Evolutionary conservation across 2,797 vertebrate species (phyloP).

Genomic region (Synaphobranchus kaupii): DNA sequence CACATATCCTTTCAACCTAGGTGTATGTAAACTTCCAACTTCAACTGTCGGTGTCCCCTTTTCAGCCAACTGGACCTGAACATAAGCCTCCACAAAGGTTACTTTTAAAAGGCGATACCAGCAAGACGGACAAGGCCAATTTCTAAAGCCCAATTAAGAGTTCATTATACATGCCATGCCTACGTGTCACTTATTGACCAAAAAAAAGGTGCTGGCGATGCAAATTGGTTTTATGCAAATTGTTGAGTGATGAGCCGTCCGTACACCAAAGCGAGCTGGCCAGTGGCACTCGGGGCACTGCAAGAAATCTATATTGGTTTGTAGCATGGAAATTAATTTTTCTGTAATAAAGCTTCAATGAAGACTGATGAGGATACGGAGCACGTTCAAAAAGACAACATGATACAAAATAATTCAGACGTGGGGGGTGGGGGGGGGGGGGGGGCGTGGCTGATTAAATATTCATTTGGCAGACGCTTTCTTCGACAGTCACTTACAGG

Average conservation of each 20-base stretch:
- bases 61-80: neutral
- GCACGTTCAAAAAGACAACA: neutral
- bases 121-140: neutral
- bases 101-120: neutral
- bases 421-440: neutral
- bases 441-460: neutral
- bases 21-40: too few relatives aligned
- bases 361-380: neutral
- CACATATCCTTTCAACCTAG: too few relatives aligned
- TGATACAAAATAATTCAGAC: neutral
- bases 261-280: neutral
- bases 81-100: neutral
- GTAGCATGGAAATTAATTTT: neutral
- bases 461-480: neutral
- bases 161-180: slow-evolving; percentile 7
- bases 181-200: slow-evolving; percentile 2
- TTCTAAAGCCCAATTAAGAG: neutral
- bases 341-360: neutral
- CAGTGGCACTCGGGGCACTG: neutral
- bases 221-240: slow-evolving; percentile 16
- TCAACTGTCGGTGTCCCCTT: too few relatives aligned
- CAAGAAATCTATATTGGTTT: neutral
- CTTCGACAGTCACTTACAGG: neutral
- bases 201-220: neutral
- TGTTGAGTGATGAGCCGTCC: neutral